phyloP scores from a whole-genome alignment of 2,797 vertebrate species.

The Rachycentron canadum region DNA sequence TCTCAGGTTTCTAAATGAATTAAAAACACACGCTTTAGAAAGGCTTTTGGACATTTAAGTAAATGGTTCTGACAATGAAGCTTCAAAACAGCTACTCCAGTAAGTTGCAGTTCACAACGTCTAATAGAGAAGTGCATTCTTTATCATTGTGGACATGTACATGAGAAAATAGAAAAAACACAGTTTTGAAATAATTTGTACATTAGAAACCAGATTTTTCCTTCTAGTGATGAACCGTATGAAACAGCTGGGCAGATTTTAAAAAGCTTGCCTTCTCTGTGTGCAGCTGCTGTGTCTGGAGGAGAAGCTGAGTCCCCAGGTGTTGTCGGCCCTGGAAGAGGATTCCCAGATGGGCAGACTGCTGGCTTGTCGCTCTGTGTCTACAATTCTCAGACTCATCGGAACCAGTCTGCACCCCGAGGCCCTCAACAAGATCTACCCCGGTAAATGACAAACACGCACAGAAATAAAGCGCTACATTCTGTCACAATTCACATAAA shows the following conservation, averaged over 20 bases:
- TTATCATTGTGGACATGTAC: background rate
- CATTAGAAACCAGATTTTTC: background rate
- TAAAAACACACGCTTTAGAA: background rate
- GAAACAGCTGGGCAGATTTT: background rate
- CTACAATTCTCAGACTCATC: slow-evolving; percentile 78
- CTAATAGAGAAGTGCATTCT: background rate
- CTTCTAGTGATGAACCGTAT: background rate
- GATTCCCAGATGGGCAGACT: slow-evolving; percentile 89
- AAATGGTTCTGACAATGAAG: background rate
- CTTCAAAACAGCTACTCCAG: background rate
- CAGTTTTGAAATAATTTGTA: background rate
- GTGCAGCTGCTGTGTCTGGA: slow-evolving; percentile 86
- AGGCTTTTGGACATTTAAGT: slow-evolving; percentile 11
- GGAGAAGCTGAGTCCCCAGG: slow-evolving; percentile 79
- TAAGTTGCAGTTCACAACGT: background rate
- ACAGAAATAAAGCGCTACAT: background rate
- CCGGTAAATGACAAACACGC: slow-evolving; percentile 80
- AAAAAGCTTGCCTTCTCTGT: slow-evolving; percentile 6
- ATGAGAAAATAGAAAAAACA: slow-evolving; percentile 1
- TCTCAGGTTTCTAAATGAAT: background rate
- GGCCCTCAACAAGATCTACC: slow-evolving; percentile 89
- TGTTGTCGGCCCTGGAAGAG: slow-evolving; percentile 90
- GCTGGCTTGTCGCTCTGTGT: slow-evolving; percentile 88
- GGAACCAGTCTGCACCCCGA: slow-evolving; percentile 81
- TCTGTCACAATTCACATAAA: background rate